Evolutionary conservation across 2,113 vertebrate genomes (phyloP), one percentile per base, ranked within the genome.

Genomic region (Butorides virescens): DNA sequence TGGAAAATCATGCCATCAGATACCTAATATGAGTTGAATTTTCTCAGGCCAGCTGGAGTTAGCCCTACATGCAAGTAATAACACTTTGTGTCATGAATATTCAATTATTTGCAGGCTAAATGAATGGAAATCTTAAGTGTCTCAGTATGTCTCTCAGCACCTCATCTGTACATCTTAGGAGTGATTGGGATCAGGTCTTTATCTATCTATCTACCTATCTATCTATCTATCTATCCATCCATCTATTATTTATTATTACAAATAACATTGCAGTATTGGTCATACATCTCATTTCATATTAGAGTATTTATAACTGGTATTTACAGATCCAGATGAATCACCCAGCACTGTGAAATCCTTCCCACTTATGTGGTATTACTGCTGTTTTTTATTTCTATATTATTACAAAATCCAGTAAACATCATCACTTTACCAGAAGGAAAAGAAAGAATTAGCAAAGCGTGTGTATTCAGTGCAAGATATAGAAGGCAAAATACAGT

Each of bases 321-420:
- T 97, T 96, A 65, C 65, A 95, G 92, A 94, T 87, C 29, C 27
- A 29, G 46, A 80, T 92, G 87, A 96, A 91, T 90, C 36, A n/a
- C 7, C 5, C 13, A 58, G 25, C 81, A 47, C 19, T 37, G 16
- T 68, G 92, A 71, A 90, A 65, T 39, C 70, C 50, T 81, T 73
- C 19, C 52, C 14, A 7, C 17, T 50, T 56, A 50, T 0, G 0
- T 79, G 21, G 15, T 56, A 22, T 47, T 72, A 53, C 36, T 12
- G 4, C 42, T 74, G 15, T 15, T 56, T 58, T 39, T 76, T 56
- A 49, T 44, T 92, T 76, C 82, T 65, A 14, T 63, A 75, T 73
- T 94, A 59, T 13, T 86, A 59, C 46, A 61, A 88, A 90, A 90
- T 72, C 29, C 62, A 91, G 79, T 76, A 88, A 89, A 71, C 58